Evolutionary conservation across 2,113 vertebrate species (phyloP), one percentile per base, ranked within the genome.

Genomic region (Spizaetus ornatus): DNA sequence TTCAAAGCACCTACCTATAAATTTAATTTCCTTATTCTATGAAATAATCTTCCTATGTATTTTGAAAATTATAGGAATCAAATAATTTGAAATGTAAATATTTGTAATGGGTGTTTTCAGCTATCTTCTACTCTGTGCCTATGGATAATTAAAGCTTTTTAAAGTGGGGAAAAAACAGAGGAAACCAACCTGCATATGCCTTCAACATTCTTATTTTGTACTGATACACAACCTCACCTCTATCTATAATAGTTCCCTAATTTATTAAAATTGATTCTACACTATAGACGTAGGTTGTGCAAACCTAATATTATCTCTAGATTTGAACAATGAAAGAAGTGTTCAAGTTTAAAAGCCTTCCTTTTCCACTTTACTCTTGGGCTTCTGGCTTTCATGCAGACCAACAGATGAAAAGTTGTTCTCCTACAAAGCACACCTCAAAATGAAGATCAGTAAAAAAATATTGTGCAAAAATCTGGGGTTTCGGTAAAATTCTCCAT

Each of bases 21-120:
- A 8, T 55, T 50, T n/a, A 25, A 16, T 43, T 59, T 14, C 21
- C 6, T 77, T 47, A 7, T n/a, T 34, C 43, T 34, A 15, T 16
- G 2, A 62, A 61, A 82, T 32, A 34, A 16, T 32, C 7, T 38
- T 70, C 7, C 16, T 13, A 32, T 3, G 1, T 34, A 36, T 65
- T 73, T 73, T 56, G 15, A 84, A 72, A 63, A 40, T 18, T 16
- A 25, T 9, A 45, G 3, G 9, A 63, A 63, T 11, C 13, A 78
- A 72, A 32, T 43, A 42, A 71, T 20, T 58, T 18, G 5, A n/a
- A 9, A 79, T 16, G 6, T 25, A 36, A 5, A 1, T 50, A 13
- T 13, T 23, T 4, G 1, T 32, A 59, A 40, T 9, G 2, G 5
- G 4, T 63, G 3, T 27, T 43, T 31, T 42, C 19, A 42, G 5